Evolutionary conservation across 2,797 vertebrate genomes (phyloP), one percentile per base, ranked within the genome.

Genomic region (Rhadinocentrus ornatus): DNA sequence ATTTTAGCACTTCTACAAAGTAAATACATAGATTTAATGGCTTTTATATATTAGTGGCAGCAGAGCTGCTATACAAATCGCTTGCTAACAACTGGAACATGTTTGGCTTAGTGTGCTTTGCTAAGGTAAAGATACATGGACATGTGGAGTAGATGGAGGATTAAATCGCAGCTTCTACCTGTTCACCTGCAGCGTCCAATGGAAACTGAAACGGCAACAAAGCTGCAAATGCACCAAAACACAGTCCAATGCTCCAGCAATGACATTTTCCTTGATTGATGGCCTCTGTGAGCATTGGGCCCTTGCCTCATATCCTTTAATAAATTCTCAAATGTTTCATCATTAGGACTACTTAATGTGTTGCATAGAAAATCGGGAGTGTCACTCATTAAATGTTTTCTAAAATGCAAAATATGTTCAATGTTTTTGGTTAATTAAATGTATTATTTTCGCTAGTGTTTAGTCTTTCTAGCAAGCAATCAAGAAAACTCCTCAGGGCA

Each of bases 241-340:
- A 46, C 44, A 52, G 22, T 12, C 48, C 48, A 24, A 5, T 20
- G 11, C 48, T 52, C 4, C 10, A 3, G 48, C 22, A 55, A 27
- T 7, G 66, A 26, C 56, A 31, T 24, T 44, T 24, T 24, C 24
- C 5, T 18, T 69, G 67, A 69, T 24, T 12, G 58, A 70, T 70
- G 26, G 27, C 32, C 26, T 31, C 35, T 29, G 29, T 32, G 13
- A 62, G 48, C 56, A n/a, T 10, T 4, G 20, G 24, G 34, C 32
- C 66, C 48, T 12, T 26, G 56, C 44, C 35, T 69, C 57, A 60
- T 52, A 69, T 58, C 56, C 44, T 69, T 32, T 29, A 29, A 60
- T 60, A 60, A 69, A 60, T 35, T 15, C 37, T 27, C 44, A 52
- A 32, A 59, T 67, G 66, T 46, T n/a, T 69, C 66, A 69, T 69